Evolutionary conservation across 2,113 vertebrate species (phyloP).

Genomic region (Neomonachus schauinslandi): DNA sequence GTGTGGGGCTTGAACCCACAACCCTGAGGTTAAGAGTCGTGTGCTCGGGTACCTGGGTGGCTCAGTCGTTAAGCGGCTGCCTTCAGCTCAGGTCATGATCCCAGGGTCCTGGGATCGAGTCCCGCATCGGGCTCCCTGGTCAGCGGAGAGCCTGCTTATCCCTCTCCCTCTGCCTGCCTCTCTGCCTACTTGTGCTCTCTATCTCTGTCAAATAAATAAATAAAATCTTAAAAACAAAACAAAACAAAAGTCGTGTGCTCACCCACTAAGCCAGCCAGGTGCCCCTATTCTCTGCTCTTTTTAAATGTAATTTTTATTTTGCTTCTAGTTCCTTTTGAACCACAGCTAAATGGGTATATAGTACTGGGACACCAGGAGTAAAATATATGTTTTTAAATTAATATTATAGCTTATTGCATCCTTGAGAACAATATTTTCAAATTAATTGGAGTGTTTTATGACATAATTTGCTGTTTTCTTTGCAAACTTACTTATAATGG

Average conservation of each 20-base stretch:
- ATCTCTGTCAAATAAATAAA: too few relatives aligned
- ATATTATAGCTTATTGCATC: neutral
- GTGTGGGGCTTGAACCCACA: neutral
- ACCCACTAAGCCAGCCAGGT: neutral
- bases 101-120: too few relatives aligned
- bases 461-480: neutral
- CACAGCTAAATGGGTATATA: neutral
- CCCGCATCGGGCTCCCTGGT: too few relatives aligned
- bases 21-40: neutral
- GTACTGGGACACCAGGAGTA: neutral
- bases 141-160: too few relatives aligned
- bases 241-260: neutral
- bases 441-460: neutral
- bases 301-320: neutral
- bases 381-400: neutral
- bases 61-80: too few relatives aligned
- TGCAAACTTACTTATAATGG: neutral
- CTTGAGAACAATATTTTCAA: neutral
- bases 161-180: too few relatives aligned
- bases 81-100: too few relatives aligned
- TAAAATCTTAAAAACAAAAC: too few relatives aligned
- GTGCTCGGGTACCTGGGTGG: neutral
- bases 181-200: too few relatives aligned
- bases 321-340: neutral
- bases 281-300: neutral